Evolutionary conservation across 2,888 invertebrate genomes (phyloP).

Genomic region (Prosopocoilus inquinatus): DNA sequence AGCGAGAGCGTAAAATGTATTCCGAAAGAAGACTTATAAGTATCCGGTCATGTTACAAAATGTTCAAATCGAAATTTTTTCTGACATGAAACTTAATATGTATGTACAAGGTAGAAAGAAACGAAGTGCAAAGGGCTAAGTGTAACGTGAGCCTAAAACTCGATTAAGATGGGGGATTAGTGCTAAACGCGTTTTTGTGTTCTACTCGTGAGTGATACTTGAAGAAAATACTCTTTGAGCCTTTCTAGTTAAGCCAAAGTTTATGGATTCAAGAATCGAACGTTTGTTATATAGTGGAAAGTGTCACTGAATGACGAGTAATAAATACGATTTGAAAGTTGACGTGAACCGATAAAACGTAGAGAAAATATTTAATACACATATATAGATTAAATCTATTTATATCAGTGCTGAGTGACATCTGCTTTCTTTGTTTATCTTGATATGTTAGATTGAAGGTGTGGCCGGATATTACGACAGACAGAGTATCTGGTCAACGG

Average conservation of each 20-base stretch:
- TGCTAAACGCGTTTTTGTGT: too few species aligned
- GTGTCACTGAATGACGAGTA: neutral
- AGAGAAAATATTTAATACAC: neutral
- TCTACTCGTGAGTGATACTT: too few species aligned
- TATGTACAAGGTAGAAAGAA: neutral
- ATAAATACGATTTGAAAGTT: slow-evolving; percentile 5
- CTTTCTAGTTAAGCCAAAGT: too few species aligned
- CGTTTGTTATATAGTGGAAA: slow-evolving; percentile 1
- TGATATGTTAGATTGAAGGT: slow-evolving; percentile 14
- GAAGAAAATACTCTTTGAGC: too few species aligned
- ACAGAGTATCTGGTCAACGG: neutral
- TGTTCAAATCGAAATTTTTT: neutral
- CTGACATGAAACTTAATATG: neutral
- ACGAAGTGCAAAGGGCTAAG: neutral
- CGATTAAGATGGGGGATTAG: too few species aligned
- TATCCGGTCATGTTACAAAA: neutral
- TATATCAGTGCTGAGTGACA: slow-evolving; percentile 8
- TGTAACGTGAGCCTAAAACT: neutral
- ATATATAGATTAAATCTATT: slow-evolving; percentile 5
- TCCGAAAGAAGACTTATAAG: neutral
- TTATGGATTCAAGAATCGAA: neutral
- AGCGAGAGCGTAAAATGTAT: too few species aligned
- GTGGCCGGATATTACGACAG: slow-evolving; percentile 11
- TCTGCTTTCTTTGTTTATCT: slow-evolving; percentile 15
- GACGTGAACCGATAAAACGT: slow-evolving; percentile 1